These are phyloP conservation scores for Lepidocyrtinus sp. DNA, from an alignment of 2,888 invertebrate genomes.

Conservation along the genomic window DNA sequence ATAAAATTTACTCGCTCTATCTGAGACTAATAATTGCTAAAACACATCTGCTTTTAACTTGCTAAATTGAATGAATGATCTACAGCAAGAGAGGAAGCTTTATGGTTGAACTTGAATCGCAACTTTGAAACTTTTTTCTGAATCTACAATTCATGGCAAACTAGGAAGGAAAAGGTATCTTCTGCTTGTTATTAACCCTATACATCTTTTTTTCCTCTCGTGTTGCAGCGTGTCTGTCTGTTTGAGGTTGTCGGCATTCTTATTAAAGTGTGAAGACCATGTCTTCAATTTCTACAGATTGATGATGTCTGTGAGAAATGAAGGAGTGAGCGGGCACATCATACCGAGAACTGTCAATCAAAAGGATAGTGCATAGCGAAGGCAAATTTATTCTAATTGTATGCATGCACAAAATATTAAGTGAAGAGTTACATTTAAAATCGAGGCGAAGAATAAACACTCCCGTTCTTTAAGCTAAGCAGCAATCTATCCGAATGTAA, in stretches of 20 bases:
- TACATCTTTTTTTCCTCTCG: conserved; percentile 21
- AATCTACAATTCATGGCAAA: conserved; percentile 55
- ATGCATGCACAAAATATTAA: conserved; percentile 53
- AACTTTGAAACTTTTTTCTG: conserved; percentile 41
- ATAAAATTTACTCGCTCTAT: too few species aligned
- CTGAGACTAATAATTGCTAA: too few species aligned
- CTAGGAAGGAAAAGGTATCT: conserved; percentile 20
- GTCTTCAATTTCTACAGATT: conserved; percentile 58
- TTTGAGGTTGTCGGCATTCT: conserved; percentile 58
- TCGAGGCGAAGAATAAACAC: too few species aligned
- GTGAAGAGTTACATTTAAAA: too few species aligned
- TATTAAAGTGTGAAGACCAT: conserved; percentile 60
- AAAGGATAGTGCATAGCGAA: conserved; percentile 44
- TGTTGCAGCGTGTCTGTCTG: conserved; percentile 27
- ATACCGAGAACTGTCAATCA: conserved; percentile 65
- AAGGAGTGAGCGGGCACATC: conserved; percentile 51
- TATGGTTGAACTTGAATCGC: conserved; percentile 45
- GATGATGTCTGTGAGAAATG: conserved; percentile 60
- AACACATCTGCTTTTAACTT: too few species aligned
- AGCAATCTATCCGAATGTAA: conserved; percentile 6
- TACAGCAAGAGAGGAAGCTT: not conserved
- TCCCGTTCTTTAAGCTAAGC: too few species aligned
- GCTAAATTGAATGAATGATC: not conserved
- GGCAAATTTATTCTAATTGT: conserved; percentile 67
- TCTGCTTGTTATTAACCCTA: conserved; percentile 33